A percentile compares a stretch with the other conserved stretches of the same genome.
phyloP scores from a whole-genome alignment of 2,113 vertebrate species.

The Hippopotamus amphibius region DNA sequence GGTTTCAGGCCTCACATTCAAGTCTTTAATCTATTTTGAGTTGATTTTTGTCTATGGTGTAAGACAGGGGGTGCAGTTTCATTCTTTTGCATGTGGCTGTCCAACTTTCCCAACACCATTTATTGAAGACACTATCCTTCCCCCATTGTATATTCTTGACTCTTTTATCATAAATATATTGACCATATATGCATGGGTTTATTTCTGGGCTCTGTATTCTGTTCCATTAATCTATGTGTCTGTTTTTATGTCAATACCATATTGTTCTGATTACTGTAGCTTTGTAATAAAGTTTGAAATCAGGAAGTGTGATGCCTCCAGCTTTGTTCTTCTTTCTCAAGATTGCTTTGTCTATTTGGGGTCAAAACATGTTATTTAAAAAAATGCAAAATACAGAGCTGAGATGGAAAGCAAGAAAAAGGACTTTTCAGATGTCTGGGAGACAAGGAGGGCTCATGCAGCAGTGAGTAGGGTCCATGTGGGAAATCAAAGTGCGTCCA shows the following conservation, averaged over 20 bases:
- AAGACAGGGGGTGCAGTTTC: neutral
- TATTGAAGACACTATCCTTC: neutral
- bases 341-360: neutral
- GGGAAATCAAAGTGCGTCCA: neutral
- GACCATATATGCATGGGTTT: neutral
- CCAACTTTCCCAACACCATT: neutral
- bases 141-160: neutral
- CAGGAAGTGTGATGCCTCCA: neutral
- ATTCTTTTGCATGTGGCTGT: neutral
- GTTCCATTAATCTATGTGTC: neutral
- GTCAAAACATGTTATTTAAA: neutral
- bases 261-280: neutral
- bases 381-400: slow-evolving; percentile 11
- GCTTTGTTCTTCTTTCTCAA: neutral
- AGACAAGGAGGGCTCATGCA: neutral
- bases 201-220: neutral
- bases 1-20: neutral
- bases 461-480: neutral
- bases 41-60: neutral
- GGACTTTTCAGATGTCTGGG: neutral
- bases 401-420: neutral
- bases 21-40: neutral
- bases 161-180: neutral
- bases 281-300: neutral
- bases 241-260: neutral